Evolutionary conservation across 1,140 invertebrate genomes (phyloP), one percentile per base, ranked within the genome.

Genomic region (Epicauta chinensis): DNA sequence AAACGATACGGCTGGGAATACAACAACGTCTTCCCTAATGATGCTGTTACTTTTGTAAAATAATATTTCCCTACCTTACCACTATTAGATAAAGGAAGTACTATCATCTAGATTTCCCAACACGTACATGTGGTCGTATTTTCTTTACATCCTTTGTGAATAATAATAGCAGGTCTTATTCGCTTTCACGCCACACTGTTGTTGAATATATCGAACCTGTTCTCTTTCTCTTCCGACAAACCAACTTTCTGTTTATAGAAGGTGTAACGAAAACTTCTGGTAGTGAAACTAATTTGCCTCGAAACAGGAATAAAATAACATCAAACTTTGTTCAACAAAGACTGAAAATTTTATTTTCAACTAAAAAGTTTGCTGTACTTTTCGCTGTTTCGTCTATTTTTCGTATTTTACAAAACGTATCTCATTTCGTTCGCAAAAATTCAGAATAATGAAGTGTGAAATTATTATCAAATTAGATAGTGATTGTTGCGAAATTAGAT

Each of bases 21-120:
- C n/a, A n/a, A n/a, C n/a, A n/a, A n/a, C n/a, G n/a, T n/a, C n/a
- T n/a, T n/a, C 23, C 23, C 23, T 23, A 23, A 23, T 23, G 23
- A 23, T 23, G 23, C 7, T 7, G 7, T 23, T 23, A 23, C n/a
- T 23, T 5, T 23, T 23, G 23, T 23, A 23, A 23, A 23, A 23
- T 23, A 23, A 23, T 7, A n/a, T n/a, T n/a, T n/a, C n/a, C 16
- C 16, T 50, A 37, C 31, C 17, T 36, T 51, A 34, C 31, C 37
- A 51, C 45, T 35, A 30, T 0, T 44, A 17, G 38, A 12, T 12
- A 37, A 40, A 55, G 50, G 50, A 49, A 50, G 46, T 50, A 44
- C 48, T 55, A 23, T 23, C 53, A 55, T 55, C 53, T 23, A 58
- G 50, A 55, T 39, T 58, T 58, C 56, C 32, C 49, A 52, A 55